phyloP scores from a whole-genome alignment of 2,113 vertebrate genomes.

The Cochlearius cochlearius region DNA sequence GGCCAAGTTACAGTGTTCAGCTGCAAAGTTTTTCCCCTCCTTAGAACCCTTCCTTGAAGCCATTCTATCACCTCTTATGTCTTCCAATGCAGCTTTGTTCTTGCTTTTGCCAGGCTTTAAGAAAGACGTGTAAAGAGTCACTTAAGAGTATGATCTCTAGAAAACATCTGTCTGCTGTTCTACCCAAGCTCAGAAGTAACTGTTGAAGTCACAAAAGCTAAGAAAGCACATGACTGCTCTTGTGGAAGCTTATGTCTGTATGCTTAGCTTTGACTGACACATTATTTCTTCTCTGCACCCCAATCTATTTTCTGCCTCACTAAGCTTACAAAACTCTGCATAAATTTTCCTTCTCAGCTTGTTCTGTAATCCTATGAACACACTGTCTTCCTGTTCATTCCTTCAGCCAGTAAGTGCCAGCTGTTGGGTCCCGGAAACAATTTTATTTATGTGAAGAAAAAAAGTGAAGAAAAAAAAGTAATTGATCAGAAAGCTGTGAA shows the following conservation, averaged over 20 bases:
- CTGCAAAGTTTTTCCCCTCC: not conserved
- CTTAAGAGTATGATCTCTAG: not conserved
- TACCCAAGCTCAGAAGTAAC: not conserved
- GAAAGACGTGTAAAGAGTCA: not conserved
- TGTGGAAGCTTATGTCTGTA: conserved; percentile 50
- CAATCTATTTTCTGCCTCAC: conserved; percentile 89
- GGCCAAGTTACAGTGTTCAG: not conserved
- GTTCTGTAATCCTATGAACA: conserved; percentile 69
- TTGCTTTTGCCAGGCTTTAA: not conserved
- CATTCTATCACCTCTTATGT: not conserved
- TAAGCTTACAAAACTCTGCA: conserved; percentile 84
- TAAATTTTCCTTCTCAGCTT: conserved; percentile 80
- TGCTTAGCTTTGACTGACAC: conserved; percentile 79
- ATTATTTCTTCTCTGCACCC: conserved; percentile 78
- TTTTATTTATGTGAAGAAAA: conserved; percentile 52
- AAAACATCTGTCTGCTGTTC: not conserved
- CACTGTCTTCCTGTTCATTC: conserved; percentile 71
- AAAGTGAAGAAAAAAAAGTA: not conserved
- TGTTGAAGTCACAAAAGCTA: conserved; percentile 12
- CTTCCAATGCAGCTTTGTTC: not conserved
- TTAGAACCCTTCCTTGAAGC: not conserved
- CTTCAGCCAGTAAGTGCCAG: conserved; percentile 71
- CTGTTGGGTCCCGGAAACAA: conserved; percentile 64
- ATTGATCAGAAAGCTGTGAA: conserved; percentile 60
- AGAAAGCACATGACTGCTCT: conserved; percentile 18